phyloP scores from a whole-genome alignment of 2,888 invertebrate genomes.

The Idaea biselata region DNA sequence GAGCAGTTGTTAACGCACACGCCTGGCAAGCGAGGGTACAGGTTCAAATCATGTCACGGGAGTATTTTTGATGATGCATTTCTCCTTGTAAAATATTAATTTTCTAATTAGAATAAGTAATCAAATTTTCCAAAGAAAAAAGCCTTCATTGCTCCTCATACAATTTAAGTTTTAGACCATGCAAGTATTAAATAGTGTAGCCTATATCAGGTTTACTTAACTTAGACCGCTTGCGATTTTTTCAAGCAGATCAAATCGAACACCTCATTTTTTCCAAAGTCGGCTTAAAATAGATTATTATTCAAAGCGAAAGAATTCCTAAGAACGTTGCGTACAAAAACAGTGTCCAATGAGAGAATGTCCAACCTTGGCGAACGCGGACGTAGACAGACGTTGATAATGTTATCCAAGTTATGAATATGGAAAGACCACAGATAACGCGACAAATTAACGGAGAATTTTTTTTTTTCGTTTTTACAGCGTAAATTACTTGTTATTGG shows the following conservation, averaged over 20 bases:
- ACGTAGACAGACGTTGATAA: slow-evolving; percentile 3
- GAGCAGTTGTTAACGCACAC: too few relatives aligned
- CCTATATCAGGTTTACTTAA: not conserved
- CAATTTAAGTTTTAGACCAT: too few relatives aligned
- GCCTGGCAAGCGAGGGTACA: too few relatives aligned
- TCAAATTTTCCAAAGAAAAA: too few relatives aligned
- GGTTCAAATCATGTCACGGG: too few relatives aligned
- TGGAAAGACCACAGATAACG: not conserved
- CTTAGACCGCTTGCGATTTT: not conserved
- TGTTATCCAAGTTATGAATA: not conserved
- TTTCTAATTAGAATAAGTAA: too few relatives aligned
- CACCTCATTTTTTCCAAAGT: not conserved
- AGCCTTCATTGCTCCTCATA: too few relatives aligned
- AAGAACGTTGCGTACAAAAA: not conserved
- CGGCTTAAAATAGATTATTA: not conserved
- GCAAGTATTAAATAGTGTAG: too few relatives aligned
- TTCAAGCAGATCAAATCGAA: not conserved
- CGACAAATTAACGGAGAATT: not conserved
- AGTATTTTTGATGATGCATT: too few relatives aligned
- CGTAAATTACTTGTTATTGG: too few relatives aligned
- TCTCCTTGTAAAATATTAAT: too few relatives aligned
- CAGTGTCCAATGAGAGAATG: slow-evolving; percentile 13
- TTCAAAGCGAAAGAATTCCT: not conserved
- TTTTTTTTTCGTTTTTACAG: too few relatives aligned
- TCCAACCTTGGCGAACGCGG: slow-evolving; percentile 15